Evolutionary conservation across 2,113 vertebrate genomes (phyloP), one percentile per base, ranked within the genome.

Genomic region (Chrysochloris asiatica): DNA sequence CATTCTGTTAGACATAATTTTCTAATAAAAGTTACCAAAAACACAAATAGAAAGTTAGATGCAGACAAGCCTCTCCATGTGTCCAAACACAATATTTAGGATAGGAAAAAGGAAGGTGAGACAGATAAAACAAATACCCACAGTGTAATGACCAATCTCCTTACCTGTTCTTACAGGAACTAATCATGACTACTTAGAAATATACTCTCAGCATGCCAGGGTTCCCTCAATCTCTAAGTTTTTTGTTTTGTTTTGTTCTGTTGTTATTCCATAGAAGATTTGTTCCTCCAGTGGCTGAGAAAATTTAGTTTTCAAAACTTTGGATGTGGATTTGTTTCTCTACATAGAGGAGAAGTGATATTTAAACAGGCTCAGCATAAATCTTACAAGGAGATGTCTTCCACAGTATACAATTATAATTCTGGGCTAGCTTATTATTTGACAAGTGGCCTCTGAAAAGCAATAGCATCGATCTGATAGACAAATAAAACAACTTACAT

Each of bases 301-400:
- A 9, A 75, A 36, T 54, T 86, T 78, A 67, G 50, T 84, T 77
- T 88, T 30, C 6, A 65, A 77, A 54, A 11, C 13, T 77, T 38
- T 69, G 36, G 19, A 69, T 69, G 19, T 38, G 36, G 67, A 38
- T 38, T n/a, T 22, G 33, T 69, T 21, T 36, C 36, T 90, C 16
- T 88, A 59, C n/a, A 67, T 3, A 83, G 41, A 86, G 11, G 8
- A 76, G 38, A 67, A 63, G 14, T 73, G 33, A 77, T 82, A 89
- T 83, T 93, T 85, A 73, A 67, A 4, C 26, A 92, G 14, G 8
- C 65, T 93, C 24, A 87, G 38, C 2, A 8, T 71, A 38, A 93
- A 56, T 80, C 50, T 76, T 93, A 61, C 17, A 54, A 45, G 45
- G 80, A 19, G 10, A 11, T 56, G 24, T 67, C 38, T 87, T 93